Evolutionary conservation across 2,113 vertebrate genomes (phyloP), one percentile per base, ranked within the genome.

Genomic region (Irena cyanogastra): DNA sequence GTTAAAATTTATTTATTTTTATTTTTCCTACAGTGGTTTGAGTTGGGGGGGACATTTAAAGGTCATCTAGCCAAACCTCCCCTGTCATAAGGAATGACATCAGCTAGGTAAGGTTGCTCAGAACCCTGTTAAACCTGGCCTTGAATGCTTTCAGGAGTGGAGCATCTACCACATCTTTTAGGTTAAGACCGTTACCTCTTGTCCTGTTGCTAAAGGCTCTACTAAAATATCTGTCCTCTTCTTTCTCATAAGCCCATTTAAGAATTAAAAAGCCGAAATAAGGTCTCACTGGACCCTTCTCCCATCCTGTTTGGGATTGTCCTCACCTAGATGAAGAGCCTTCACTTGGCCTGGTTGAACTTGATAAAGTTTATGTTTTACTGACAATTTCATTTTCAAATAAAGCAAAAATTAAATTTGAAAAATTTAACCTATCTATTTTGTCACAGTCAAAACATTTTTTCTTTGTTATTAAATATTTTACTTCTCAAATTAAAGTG

Each of bases 391-490:
- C 1, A 27, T 83, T 91, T 68, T 72, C 2, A 54, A 89, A 45
- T 28, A 0, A 31, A 88, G 77, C 79, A 57, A 61, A 41, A 15
- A 3, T 11, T n/a, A 44, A 11, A 60, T 57, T 45, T 82, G 2
- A 7, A 39, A 4, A 59, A 39, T 35, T 26, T 56, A 41, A 64
- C n/a, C n/a, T 47, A 50, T 39, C 31, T 22, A 14, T 90, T 70
- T 78, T 35, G 1, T 35, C 19, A 37, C 11, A 27, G 20, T 3
- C 0, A 1, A 79, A 78, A 30, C 0, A 5, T 20, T 76, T 65
- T 44, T 69, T 23, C 26, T 59, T 72, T 41, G 17, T 49, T 23
- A 49, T 33, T 83, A 14, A 56, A 45, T 47, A 59, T 49, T 74
- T 87, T 69, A 19, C 5, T 70, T 53, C 15, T 44, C 13, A 83